Percentiles rank a stretch among this genome's conserved stretches.
These are phyloP conservation scores for Carapus acus DNA, from an alignment of 2,797 vertebrate genomes.

Conservation along the genomic window DNA sequence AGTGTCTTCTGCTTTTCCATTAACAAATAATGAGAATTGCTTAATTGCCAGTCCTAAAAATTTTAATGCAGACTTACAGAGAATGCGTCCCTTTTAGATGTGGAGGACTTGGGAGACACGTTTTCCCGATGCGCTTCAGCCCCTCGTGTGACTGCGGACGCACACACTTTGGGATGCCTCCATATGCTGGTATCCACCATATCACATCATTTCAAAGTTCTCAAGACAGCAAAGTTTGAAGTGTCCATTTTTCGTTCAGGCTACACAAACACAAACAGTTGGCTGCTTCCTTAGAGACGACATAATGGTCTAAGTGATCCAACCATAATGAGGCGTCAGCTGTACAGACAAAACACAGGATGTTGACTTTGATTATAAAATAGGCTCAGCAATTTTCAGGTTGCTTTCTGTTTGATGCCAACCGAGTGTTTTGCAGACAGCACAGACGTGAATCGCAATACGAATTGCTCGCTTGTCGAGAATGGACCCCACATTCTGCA, in stretches of 20 bases:
- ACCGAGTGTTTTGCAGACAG: constrained; percentile 41
- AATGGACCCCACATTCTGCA: constrained; percentile 1
- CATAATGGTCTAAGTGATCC: constrained; percentile 70
- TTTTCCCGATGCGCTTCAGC: constrained; percentile 3
- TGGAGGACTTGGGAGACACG: constrained; percentile 8
- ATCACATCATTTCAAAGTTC: constrained; percentile 52
- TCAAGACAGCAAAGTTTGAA: constrained; percentile 60
- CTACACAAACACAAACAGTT: constrained; percentile 56
- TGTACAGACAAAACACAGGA: constrained; percentile 65
- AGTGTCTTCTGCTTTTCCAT: no score
- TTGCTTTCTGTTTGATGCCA: constrained; percentile 53
- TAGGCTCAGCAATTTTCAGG: constrained; percentile 50
- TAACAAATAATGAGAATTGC: not conserved
- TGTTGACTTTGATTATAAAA: constrained; percentile 67
- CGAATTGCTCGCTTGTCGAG: constrained; percentile 5
- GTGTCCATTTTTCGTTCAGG: constrained; percentile 66
- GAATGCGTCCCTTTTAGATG: constrained; percentile 1
- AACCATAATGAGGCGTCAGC: constrained; percentile 67
- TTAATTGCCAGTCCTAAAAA: not conserved
- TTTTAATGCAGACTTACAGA: not conserved
- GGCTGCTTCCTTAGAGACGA: constrained; percentile 60
- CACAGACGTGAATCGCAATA: constrained; percentile 38
- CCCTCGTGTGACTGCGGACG: constrained; percentile 20
- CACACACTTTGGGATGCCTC: constrained; percentile 13
- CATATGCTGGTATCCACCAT: constrained; percentile 43